Evolutionary conservation across 2,797 vertebrate species (phyloP).

Genomic region (Ibycter americanus): DNA sequence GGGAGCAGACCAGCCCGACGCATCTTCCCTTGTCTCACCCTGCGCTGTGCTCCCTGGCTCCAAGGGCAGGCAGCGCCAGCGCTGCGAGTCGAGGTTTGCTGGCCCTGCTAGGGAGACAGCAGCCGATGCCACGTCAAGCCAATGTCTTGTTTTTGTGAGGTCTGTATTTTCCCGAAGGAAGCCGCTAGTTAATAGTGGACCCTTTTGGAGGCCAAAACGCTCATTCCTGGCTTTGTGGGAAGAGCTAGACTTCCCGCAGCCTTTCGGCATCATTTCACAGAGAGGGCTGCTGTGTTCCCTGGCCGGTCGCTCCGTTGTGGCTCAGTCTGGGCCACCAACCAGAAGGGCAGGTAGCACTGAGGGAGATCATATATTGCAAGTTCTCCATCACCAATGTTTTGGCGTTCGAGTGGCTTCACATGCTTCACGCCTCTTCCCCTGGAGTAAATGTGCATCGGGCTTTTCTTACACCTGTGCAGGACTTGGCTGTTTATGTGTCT

Average conservation of each 20-base stretch:
- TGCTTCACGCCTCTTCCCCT: not conserved
- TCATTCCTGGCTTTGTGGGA: not conserved
- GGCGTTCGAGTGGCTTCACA: not conserved
- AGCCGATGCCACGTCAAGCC: not conserved
- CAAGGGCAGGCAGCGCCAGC: not conserved
- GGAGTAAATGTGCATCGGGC: not conserved
- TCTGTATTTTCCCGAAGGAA: not conserved
- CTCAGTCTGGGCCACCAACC: not conserved
- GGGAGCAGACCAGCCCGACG: not conserved
- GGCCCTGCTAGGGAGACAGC: not conserved
- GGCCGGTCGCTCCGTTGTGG: fast-evolving
- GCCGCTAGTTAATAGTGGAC: not conserved
- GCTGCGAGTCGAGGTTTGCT: not conserved
- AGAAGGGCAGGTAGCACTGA: not conserved
- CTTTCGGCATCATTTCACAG: not conserved
- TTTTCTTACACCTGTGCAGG: not conserved
- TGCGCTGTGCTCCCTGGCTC: not conserved
- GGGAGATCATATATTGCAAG: not conserved
- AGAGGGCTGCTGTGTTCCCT: not conserved
- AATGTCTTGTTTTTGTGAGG: not conserved
- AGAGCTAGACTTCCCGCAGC: not conserved
- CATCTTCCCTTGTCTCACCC: not conserved
- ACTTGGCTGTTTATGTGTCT: not conserved
- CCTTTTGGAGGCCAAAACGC: not conserved
- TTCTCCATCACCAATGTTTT: not conserved